Evolutionary conservation across 2,888 invertebrate genomes (phyloP).

Genomic region (Alloscopus bannaensis): DNA sequence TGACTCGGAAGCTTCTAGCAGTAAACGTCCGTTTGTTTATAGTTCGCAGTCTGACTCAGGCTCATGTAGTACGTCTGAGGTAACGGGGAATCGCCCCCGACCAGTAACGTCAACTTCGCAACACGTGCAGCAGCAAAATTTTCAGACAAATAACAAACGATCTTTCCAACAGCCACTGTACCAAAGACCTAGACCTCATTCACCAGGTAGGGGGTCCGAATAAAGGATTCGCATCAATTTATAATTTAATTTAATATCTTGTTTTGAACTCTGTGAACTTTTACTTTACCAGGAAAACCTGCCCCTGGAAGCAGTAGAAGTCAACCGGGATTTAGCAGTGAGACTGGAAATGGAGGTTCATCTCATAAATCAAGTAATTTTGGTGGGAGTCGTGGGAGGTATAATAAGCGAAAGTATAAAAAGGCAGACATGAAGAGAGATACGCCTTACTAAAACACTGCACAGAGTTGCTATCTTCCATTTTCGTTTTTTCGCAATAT

Average conservation of each 20-base stretch:
- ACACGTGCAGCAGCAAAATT: slow-evolving; percentile 35
- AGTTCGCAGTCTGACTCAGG: slow-evolving; percentile 41
- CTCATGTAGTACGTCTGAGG: slow-evolving; percentile 35
- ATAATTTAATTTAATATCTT: slow-evolving; percentile 5
- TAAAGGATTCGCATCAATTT: neutral
- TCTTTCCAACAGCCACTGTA: slow-evolving; percentile 42
- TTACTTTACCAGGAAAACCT: slow-evolving; percentile 37
- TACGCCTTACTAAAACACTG: slow-evolving; percentile 62
- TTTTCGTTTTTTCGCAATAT: no score
- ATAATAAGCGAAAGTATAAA: slow-evolving; percentile 48
- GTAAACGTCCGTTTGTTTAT: slow-evolving; percentile 30
- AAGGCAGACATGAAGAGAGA: slow-evolving; percentile 63
- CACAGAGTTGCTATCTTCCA: slow-evolving; percentile 43
- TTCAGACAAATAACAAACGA: slow-evolving; percentile 29
- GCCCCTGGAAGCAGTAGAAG: slow-evolving; percentile 48
- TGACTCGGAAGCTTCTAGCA: slow-evolving; percentile 6
- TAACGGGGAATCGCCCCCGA: slow-evolving; percentile 30
- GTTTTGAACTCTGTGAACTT: neutral
- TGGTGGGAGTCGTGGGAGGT: slow-evolving; percentile 38
- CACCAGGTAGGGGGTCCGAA: slow-evolving; percentile 45
- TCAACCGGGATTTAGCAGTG: slow-evolving; percentile 37
- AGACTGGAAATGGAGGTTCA: slow-evolving; percentile 50
- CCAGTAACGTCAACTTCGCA: slow-evolving; percentile 41
- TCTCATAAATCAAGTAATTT: slow-evolving; percentile 41
- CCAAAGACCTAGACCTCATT: slow-evolving; percentile 42